These are phyloP conservation scores for Rhinolophus sinicus DNA, from an alignment of 2,113 vertebrate genomes.

Conservation along the genomic window DNA sequence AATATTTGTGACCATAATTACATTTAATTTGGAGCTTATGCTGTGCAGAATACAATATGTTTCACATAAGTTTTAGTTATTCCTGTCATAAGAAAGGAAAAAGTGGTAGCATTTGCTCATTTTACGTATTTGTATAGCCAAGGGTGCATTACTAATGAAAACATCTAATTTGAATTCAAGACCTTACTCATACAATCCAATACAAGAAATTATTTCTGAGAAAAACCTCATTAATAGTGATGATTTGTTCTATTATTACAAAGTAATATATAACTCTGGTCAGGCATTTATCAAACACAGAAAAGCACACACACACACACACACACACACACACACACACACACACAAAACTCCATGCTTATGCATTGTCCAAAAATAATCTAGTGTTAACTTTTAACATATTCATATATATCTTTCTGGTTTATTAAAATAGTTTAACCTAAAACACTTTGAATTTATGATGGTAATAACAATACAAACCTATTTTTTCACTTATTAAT, in stretches of 20 bases:
- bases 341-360: neutral
- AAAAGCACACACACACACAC: neutral
- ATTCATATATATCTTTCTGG: neutral
- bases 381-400: neutral
- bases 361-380: neutral
- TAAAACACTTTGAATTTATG: conserved; percentile 18
- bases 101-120: neutral
- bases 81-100: neutral
- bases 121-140: neutral
- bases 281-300: neutral
- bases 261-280: neutral
- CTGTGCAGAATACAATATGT: neutral
- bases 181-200: neutral
- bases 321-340: neutral
- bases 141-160: neutral
- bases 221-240: neutral
- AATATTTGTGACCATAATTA: conserved; percentile 15
- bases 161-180: conserved; percentile 2
- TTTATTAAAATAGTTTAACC: neutral
- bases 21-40: neutral
- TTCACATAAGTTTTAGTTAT: neutral
- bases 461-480: neutral
- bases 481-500: conserved; percentile 34
- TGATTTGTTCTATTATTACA: neutral
- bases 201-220: neutral